Conservation (phyloP, 2,113 vertebrate species). For the Cheirogaleus medius region DNA sequence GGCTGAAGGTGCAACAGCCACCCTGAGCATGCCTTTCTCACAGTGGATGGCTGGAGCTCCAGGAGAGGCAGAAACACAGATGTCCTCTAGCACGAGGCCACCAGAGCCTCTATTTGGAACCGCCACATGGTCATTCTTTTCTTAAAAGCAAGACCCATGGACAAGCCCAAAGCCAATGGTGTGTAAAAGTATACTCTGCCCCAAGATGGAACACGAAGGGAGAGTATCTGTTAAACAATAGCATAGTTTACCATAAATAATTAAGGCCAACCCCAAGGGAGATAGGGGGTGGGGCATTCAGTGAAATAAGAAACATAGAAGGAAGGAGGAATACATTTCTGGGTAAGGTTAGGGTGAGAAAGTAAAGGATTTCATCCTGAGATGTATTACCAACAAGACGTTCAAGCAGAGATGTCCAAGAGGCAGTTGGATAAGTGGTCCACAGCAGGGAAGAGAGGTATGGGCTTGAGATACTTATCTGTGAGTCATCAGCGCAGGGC, state of each 20-base stretch:
- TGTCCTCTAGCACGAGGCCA: background rate
- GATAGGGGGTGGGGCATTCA: background rate
- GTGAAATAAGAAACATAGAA: background rate
- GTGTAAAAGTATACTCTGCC: background rate
- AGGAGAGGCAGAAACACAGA: too few species aligned
- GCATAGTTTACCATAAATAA: background rate
- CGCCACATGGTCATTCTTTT: background rate
- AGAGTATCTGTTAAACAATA: background rate
- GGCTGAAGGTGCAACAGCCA: background rate
- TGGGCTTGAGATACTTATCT: background rate
- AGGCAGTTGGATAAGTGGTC: background rate
- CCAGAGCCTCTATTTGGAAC: background rate
- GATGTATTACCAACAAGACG: background rate
- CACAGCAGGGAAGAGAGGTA: background rate
- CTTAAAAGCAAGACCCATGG: background rate
- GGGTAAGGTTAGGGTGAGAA: background rate
- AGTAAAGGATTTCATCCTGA: background rate
- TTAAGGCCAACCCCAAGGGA: background rate
- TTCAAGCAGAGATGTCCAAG: background rate
- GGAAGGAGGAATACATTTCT: background rate
- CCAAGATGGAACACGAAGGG: background rate
- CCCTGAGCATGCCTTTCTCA: background rate
- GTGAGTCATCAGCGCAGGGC: constrained; percentile 26
- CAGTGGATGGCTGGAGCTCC: background rate
- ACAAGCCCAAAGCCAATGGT: background rate